These are phyloP conservation scores for Aix galericulata DNA, from an alignment of 2,113 vertebrate genomes.

Conservation along the genomic window DNA sequence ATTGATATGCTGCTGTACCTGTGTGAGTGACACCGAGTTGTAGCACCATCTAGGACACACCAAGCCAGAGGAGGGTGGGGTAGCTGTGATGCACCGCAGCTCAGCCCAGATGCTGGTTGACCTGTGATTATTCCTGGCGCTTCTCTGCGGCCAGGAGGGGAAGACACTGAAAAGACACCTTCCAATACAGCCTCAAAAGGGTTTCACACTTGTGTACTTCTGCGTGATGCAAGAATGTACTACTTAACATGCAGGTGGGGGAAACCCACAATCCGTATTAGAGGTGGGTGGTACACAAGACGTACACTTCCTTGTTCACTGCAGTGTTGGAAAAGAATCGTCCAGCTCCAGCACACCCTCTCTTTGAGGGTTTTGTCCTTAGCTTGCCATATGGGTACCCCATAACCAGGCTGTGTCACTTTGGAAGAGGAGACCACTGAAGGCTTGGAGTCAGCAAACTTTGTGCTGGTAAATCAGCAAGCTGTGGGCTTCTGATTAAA, in stretches of 20 bases:
- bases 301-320: background rate
- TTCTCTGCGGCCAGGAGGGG: background rate
- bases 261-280: background rate
- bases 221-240: rapidly evolving
- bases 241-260: background rate
- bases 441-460: background rate
- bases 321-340: background rate
- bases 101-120: background rate
- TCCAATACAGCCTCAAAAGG: background rate
- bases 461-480: background rate
- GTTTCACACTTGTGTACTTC: background rate
- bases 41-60: background rate
- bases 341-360: background rate
- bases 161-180: background rate
- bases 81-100: background rate
- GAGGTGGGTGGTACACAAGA: background rate
- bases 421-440: background rate
- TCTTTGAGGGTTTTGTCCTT: background rate
- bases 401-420: background rate
- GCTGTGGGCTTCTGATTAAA: background rate
- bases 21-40: background rate
- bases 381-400: background rate
- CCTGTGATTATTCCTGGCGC: background rate
- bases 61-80: background rate
- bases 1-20: background rate